A percentile compares a stretch with the other conserved stretches of the same genome.
Evolutionary conservation across 1,140 invertebrate species (phyloP).

Genomic region (Drosophila arizonae): DNA sequence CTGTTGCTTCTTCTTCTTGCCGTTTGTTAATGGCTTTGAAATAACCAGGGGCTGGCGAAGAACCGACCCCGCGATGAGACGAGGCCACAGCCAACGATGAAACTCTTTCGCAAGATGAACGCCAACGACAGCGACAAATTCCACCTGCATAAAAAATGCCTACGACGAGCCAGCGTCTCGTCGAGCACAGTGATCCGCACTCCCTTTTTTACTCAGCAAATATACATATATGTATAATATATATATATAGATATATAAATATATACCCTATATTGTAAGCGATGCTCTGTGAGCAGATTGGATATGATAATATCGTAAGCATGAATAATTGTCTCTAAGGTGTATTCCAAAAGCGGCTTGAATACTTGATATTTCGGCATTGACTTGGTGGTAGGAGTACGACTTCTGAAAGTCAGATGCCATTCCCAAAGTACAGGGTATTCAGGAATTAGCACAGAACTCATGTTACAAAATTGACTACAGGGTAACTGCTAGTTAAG

Average conservation of each 20-base stretch:
- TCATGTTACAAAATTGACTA: neutral
- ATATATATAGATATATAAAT: neutral
- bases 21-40: slow-evolving; percentile 79
- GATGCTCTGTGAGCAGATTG: neutral
- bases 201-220: slow-evolving; percentile 26
- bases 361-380: neutral
- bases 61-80: slow-evolving; percentile 26
- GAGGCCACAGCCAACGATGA: slow-evolving; percentile 48
- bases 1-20: slow-evolving; percentile 60
- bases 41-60: slow-evolving; percentile 33
- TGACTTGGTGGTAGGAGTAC: no score
- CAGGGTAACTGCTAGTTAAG: slow-evolving; percentile 1
- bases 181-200: slow-evolving; percentile 21
- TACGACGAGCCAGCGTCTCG: slow-evolving; percentile 49
- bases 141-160: slow-evolving; percentile 65
- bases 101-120: slow-evolving; percentile 73
- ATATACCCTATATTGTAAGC: slow-evolving; percentile 18
- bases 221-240: slow-evolving; percentile 1
- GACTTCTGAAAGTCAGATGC: no score
- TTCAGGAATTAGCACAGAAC: neutral
- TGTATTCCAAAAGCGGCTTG: no score
- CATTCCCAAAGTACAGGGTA: neutral
- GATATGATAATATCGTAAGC: neutral
- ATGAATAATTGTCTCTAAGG: neutral
- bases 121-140: slow-evolving; percentile 64